A percentile compares a stretch with the other conserved stretches of the same genome.
These are phyloP conservation scores for Spatulosminthurus flaviceps DNA, from an alignment of 2,888 invertebrate species.

Conservation along the genomic window DNA sequence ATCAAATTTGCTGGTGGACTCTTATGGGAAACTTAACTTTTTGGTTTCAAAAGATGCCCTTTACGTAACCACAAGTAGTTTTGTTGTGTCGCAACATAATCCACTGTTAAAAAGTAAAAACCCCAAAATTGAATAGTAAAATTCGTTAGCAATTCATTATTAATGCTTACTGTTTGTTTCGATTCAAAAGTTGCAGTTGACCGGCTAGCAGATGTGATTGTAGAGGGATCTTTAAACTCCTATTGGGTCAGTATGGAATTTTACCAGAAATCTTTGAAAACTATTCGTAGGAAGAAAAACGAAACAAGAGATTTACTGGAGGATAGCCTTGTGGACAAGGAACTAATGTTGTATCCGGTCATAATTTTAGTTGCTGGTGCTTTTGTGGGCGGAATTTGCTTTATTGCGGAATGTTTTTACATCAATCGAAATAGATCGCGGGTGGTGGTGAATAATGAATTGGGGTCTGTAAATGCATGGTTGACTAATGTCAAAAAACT, in stretches of 20 bases:
- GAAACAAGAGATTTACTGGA: background rate
- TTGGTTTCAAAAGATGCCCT: constrained; percentile 21
- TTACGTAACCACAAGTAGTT: background rate
- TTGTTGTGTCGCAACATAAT: constrained; percentile 12
- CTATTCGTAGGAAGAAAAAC: constrained; percentile 11
- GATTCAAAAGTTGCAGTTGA: constrained; percentile 32
- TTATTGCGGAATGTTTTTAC: background rate
- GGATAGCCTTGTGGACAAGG: constrained; percentile 6
- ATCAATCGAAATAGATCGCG: background rate
- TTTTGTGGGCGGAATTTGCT: background rate
- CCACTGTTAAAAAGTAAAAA: constrained; percentile 14
- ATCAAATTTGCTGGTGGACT: background rate
- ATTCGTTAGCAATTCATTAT: no score
- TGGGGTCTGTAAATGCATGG: no score
- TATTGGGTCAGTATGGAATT: constrained; percentile 13
- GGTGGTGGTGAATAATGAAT: no score
- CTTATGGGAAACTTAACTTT: background rate
- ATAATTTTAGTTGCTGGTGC: constrained; percentile 7
- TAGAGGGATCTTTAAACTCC: background rate
- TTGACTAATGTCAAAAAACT: no score
- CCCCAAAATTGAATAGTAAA: no score
- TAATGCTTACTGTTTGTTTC: no score
- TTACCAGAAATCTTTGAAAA: constrained; percentile 6
- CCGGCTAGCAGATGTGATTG: constrained; percentile 12
- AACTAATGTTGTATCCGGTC: constrained; percentile 10